Evolutionary conservation across 2,113 vertebrate species (phyloP), one percentile per base, ranked within the genome.

Genomic region (Phocoena phocoena): DNA sequence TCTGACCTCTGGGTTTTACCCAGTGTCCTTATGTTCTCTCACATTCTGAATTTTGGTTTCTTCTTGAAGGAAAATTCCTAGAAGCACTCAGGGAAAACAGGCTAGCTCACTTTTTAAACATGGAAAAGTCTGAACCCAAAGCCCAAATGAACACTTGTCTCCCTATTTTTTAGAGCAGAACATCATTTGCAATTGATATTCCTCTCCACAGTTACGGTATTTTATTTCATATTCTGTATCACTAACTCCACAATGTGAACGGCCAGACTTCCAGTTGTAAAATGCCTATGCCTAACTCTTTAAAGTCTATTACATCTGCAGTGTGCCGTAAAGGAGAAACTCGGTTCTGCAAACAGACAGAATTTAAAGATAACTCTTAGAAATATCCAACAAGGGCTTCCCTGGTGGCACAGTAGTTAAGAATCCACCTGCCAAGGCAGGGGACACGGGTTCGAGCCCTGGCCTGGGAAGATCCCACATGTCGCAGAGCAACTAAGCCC

Each of bases 1-100:
- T 89, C 96, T 94, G 94, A 90, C 55, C 88, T 91, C 79, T 96
- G 33, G 82, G 65, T 33, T 95, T 85, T 21, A 95, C n/a, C 5
- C 44, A 86, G 5, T 15, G 1, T 60, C 36, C 53, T 87, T 17
- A 71, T 20, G 96, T 14, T 20, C 11, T 87, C 93, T 77, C 70
- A 44, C 38, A 85, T 50, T 58, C 26, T 90, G 84, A 71, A 97
- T 65, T 44, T 65, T 15, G 44, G 28, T 76, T 11, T 93, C 95
- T 92, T 70, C 92, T 79, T 93, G 76, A 90, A 81, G 41, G 79
- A 76, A 73, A 36, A 47, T 58, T 84, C 36, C 62, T 33, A 20
- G 82, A 97, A 94, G 81, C 62, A 88, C 20, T 26, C 33, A 80
- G 65, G 36, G 70, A 93, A 97, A 95, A 82, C 60, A 65, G 80